phyloP scores from a whole-genome alignment of 2,797 vertebrate genomes.

The Hafferia zeledoni region DNA sequence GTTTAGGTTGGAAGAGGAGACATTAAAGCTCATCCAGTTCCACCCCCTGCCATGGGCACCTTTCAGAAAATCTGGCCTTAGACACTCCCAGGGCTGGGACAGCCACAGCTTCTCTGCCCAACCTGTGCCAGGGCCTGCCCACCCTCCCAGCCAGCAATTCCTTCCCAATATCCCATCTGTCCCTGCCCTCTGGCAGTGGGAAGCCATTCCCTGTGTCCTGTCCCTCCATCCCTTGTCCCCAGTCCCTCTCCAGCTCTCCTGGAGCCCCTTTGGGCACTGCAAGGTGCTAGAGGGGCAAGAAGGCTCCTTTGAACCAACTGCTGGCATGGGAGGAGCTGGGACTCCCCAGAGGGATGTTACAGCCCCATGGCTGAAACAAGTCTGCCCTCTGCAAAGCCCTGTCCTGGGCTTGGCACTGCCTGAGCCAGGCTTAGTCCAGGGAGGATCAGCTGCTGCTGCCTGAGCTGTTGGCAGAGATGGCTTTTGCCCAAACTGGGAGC shows the following conservation, averaged over 20 bases:
- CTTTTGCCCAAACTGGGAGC: not conserved
- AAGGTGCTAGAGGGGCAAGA: not conserved
- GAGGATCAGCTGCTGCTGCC: not conserved
- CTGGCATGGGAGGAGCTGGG: not conserved
- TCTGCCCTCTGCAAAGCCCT: not conserved
- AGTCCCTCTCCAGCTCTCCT: too few species aligned
- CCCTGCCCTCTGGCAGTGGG: too few species aligned
- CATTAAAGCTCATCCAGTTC: too few species aligned
- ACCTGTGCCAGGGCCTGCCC: not conserved
- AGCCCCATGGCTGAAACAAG: not conserved
- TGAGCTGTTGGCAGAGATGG: not conserved
- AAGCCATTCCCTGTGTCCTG: too few species aligned
- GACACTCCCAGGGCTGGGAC: not conserved
- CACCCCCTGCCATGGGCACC: too few species aligned
- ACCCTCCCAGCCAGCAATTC: accelerated
- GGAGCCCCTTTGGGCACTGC: not conserved
- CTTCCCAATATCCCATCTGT: not conserved
- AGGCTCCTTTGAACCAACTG: not conserved
- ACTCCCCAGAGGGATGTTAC: not conserved
- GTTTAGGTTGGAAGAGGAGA: too few species aligned
- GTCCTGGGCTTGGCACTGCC: not conserved
- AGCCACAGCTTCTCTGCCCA: not conserved
- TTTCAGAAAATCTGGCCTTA: too few species aligned
- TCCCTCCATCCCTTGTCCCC: too few species aligned
- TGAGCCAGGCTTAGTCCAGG: not conserved